Conservation (phyloP, 2,888 invertebrate species). For the Dryobotodes eremita region DNA sequence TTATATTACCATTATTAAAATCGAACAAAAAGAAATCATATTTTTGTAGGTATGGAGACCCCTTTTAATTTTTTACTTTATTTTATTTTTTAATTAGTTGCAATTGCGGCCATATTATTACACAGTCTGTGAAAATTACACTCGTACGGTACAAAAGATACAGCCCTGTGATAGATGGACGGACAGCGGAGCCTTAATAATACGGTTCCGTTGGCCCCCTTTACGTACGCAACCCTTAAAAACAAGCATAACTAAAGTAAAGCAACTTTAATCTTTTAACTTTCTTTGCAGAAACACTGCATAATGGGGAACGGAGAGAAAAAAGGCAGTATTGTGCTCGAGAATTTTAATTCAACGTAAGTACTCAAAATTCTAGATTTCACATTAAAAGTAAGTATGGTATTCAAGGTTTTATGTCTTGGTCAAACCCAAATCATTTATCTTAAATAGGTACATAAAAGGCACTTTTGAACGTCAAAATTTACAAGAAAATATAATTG, state of each 20-base stretch:
- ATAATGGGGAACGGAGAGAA: slow-evolving; percentile 84
- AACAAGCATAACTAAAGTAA: not conserved
- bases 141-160: not conserved
- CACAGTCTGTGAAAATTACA: too few relatives aligned
- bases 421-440: too few relatives aligned
- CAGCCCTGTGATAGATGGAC: not conserved
- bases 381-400: not conserved
- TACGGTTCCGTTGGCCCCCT: not conserved
- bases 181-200: not conserved
- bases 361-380: slow-evolving; percentile 59
- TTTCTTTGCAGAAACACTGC: slow-evolving; percentile 74
- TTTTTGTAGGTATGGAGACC: too few relatives aligned
- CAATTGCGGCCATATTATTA: too few relatives aligned
- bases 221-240: not conserved
- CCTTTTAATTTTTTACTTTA: too few relatives aligned
- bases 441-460: too few relatives aligned
- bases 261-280: slow-evolving; percentile 16
- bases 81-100: too few relatives aligned
- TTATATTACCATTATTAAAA: too few relatives aligned
- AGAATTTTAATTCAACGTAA: slow-evolving; percentile 88
- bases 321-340: slow-evolving; percentile 83
- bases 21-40: too few relatives aligned
- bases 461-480: too few relatives aligned
- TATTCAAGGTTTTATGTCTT: not conserved
- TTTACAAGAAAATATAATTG: too few relatives aligned